Evolutionary conservation across 2,113 vertebrate species (phyloP).

Genomic region (Mohoua ochrocephala): DNA sequence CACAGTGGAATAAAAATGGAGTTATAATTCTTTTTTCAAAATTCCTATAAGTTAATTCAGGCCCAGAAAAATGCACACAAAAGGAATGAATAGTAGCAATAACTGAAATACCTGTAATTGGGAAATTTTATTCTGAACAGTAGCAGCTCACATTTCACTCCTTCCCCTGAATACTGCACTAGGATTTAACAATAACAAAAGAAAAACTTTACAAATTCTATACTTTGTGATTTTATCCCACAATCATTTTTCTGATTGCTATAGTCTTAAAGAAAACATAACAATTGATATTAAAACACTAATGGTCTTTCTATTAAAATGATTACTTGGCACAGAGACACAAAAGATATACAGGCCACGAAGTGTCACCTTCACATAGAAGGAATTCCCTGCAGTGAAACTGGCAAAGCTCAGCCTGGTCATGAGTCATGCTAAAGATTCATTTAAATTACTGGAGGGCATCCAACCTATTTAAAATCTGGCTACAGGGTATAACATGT

Average conservation of each 20-base stretch:
- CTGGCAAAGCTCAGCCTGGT: conserved; percentile 7
- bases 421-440: conserved; percentile 54
- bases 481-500: conserved; percentile 13
- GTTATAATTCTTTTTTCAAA: not conserved
- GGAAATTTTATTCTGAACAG: not conserved
- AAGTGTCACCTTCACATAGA: conserved; percentile 52
- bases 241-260: not conserved
- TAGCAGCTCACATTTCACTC: not conserved
- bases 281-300: not conserved
- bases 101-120: not conserved
- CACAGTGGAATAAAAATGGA: not conserved
- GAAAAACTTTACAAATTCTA: not conserved
- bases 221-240: not conserved
- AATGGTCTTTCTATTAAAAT: not conserved
- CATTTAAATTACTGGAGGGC: conserved; percentile 62
- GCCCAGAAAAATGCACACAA: not conserved
- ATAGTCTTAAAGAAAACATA: not conserved
- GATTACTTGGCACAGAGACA: not conserved
- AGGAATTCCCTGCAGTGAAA: conserved; percentile 51
- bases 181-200: not conserved
- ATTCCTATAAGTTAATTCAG: not conserved
- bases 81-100: not conserved
- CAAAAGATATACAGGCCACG: conserved; percentile 4
- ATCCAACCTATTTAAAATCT: conserved; percentile 61
- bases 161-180: not conserved